A percentile compares a stretch with the other conserved stretches of the same genome.
Evolutionary conservation across 2,113 vertebrate genomes (phyloP).

Genomic region (Dasypus novemcinctus): DNA sequence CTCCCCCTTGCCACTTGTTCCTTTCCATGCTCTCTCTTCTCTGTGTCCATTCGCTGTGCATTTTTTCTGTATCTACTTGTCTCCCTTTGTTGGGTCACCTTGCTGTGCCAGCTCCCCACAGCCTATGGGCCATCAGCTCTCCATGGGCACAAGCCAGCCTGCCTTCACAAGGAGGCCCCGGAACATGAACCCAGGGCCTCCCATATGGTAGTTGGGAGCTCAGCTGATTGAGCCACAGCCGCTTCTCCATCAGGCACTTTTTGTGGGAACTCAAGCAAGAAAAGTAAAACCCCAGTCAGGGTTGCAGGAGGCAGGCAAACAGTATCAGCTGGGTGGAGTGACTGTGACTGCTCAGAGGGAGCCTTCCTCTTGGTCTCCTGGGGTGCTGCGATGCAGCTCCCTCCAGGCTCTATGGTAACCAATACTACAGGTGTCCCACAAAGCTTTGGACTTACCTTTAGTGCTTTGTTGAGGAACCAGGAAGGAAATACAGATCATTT

Average conservation of each 20-base stretch:
- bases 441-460: not conserved
- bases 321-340: not conserved
- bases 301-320: not conserved
- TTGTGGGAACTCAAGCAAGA: conserved; percentile 31
- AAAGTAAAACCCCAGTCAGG: not conserved
- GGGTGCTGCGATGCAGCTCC: not conserved
- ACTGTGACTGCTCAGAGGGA: not conserved
- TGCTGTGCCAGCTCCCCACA: no score
- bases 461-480: not conserved
- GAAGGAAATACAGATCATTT: not conserved
- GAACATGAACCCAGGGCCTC: no score
- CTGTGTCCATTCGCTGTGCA: no score
- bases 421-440: not conserved
- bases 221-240: no score
- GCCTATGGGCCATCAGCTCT: no score
- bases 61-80: no score
- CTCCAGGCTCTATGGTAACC: not conserved
- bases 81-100: no score
- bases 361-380: not conserved
- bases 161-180: no score
- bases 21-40: no score
- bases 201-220: no score
- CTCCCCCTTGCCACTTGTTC: no score
- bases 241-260: not conserved
- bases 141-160: no score